Conservation (phyloP, 2,797 vertebrate genomes). For the Bovichtus variegatus region DNA sequence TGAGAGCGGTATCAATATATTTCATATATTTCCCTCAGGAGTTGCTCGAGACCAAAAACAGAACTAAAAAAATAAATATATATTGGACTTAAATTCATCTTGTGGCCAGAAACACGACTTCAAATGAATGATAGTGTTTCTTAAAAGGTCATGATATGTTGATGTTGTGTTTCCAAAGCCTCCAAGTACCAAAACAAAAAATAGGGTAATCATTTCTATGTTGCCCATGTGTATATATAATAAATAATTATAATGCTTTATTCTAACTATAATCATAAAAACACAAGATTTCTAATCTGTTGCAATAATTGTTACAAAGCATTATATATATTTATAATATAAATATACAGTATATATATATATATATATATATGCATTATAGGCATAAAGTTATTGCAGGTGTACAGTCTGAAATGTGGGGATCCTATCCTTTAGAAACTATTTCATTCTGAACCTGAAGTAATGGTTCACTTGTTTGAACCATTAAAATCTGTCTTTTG, state of each 20-base stretch:
- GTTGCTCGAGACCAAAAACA: neutral
- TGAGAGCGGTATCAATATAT: neutral
- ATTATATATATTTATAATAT: no score
- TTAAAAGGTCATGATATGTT: neutral
- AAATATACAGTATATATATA: no score
- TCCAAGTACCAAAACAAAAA: conserved; percentile 1
- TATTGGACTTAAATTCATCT: neutral
- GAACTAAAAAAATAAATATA: neutral
- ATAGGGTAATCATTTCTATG: no score
- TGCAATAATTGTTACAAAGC: no score
- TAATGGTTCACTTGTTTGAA: conserved; percentile 37
- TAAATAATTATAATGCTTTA: no score
- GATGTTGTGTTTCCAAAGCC: neutral
- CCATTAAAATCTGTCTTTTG: conserved; percentile 48
- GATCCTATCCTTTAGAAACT: conserved; percentile 16
- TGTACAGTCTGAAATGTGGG: conserved; percentile 16
- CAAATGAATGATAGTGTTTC: neutral
- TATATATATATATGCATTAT: no score
- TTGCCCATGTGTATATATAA: no score
- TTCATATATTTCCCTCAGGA: neutral
- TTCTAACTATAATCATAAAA: no score
- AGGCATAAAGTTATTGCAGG: neutral
- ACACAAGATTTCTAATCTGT: no score
- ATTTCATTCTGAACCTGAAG: conserved; percentile 24
- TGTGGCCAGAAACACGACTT: neutral